Evolutionary conservation across 2,888 invertebrate species (phyloP), one percentile per base, ranked within the genome.

Genomic region (Cheilosia grossa): DNA sequence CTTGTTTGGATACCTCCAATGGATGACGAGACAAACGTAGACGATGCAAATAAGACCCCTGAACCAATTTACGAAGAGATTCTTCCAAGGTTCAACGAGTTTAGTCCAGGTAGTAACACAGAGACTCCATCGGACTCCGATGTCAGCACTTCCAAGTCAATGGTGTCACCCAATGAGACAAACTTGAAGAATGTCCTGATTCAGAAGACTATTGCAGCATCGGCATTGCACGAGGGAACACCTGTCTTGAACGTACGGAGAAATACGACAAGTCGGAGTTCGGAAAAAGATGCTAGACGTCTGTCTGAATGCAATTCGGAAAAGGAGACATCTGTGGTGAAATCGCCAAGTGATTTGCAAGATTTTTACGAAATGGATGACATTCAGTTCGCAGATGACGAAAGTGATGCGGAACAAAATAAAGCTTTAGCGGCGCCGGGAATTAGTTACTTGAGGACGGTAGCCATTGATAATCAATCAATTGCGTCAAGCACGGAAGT

Each of bases 1-100:
- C 92, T 97, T 56, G 95, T 97, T 0, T 97, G 97, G 97, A 97
- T 97, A 87, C 97, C 97, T 6, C 97, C 97, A 0, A 92, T 96
- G 24, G 95, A 95, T 88, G 95, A 95, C 49, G 95, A 94, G 1
- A 95, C 95, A 74, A 94, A 94, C n/a, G 91, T 95, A 44, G 93
- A 93, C 54, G 94, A 94, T 56, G 93, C 94, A 4, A 93, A 94
- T 78, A 93, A 93, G 56, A 92, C 90, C 4, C 92, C 92, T 44
- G 91, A 91, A 27, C 88, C 90, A 2, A 87, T 89, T 24, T 90
- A 90, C 58, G 90, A 91, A 49, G 93, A 94, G 89, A 93, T 94
- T 10, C 88, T 94, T 61, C 94, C 94, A 51, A 89, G 89, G 58
- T 89, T 88, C 0, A 90, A 89, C 75, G 90, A 89, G 70, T 49